Conservation (phyloP, 2,797 vertebrate genomes). For the Podarcis siculus region DNA sequence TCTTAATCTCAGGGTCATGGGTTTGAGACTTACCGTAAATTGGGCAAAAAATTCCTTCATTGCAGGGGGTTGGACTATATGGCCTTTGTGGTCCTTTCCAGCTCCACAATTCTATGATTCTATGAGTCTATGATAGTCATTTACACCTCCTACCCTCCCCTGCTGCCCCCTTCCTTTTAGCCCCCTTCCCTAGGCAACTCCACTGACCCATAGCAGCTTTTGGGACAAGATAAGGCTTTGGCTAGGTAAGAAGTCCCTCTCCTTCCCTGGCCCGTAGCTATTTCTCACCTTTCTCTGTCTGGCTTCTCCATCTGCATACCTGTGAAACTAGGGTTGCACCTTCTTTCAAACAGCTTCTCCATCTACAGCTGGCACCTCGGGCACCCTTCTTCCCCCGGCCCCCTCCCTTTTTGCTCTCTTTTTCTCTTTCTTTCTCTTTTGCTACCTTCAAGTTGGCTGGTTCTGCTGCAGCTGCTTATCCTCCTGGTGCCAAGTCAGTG, state of each 20-base stretch:
- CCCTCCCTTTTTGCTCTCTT: neutral
- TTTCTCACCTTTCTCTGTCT: conserved; percentile 30
- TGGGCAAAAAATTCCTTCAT: too few species aligned
- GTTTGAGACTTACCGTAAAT: too few species aligned
- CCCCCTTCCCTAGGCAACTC: too few species aligned
- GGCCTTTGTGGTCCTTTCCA: too few species aligned
- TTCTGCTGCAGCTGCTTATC: conserved; percentile 46
- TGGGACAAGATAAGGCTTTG: too few species aligned
- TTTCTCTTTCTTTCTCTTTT: neutral
- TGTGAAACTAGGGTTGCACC: neutral
- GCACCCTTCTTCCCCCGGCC: neutral
- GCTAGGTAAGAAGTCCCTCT: neutral
- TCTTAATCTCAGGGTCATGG: too few species aligned
- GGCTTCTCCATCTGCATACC: neutral
- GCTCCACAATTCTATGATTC: too few species aligned
- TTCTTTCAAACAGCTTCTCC: neutral
- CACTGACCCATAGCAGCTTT: too few species aligned
- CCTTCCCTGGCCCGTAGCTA: neutral
- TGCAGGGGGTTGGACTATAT: too few species aligned
- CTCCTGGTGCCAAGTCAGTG: conserved; percentile 36
- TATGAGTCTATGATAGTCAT: too few species aligned
- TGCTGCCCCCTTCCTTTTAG: too few species aligned
- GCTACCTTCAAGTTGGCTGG: neutral
- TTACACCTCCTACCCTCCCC: too few species aligned
- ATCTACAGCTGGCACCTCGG: conserved; percentile 3